phyloP scores from a whole-genome alignment of 2,797 vertebrate genomes.

The Heteromormyrus szaboi region DNA sequence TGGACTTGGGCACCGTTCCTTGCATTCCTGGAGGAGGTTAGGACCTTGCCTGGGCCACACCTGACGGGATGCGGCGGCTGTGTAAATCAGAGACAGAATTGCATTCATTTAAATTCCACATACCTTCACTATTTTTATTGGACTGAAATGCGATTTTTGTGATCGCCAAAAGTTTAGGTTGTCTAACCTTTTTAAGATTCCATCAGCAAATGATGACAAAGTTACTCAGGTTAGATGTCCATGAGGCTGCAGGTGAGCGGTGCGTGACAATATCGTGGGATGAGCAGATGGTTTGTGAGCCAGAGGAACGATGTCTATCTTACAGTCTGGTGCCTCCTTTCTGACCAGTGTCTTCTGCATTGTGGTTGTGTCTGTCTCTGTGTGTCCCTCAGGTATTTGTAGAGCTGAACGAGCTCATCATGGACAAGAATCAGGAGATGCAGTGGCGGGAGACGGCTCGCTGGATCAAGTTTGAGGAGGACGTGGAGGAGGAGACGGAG shows the following conservation, averaged over 20 bases:
- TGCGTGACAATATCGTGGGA: not conserved
- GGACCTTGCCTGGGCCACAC: not conserved
- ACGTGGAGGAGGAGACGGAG: conserved; percentile 92
- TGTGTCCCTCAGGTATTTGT: conserved; percentile 77
- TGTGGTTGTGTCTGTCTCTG: not conserved
- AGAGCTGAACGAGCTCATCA: conserved; percentile 88
- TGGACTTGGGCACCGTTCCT: not conserved
- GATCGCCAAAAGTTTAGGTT: not conserved
- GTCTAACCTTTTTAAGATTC: not conserved
- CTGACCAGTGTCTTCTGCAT: not conserved
- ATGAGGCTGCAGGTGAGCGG: not conserved
- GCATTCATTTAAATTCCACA: not conserved
- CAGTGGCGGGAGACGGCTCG: conserved; percentile 95
- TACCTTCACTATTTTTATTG: too few relatives aligned
- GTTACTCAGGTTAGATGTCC: not conserved
- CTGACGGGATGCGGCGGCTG: not conserved
- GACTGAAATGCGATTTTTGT: not conserved
- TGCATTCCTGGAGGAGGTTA: not conserved
- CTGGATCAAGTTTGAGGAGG: conserved; percentile 98
- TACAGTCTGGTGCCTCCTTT: not conserved
- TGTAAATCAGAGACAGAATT: not conserved
- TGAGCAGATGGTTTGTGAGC: not conserved
- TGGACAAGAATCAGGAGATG: conserved; percentile 95
- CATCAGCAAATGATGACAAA: not conserved
- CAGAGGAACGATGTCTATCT: not conserved